A percentile compares a stretch with the other conserved stretches of the same genome.
phyloP scores from a whole-genome alignment of 2,888 invertebrate genomes.

The Mythimna pallens region DNA sequence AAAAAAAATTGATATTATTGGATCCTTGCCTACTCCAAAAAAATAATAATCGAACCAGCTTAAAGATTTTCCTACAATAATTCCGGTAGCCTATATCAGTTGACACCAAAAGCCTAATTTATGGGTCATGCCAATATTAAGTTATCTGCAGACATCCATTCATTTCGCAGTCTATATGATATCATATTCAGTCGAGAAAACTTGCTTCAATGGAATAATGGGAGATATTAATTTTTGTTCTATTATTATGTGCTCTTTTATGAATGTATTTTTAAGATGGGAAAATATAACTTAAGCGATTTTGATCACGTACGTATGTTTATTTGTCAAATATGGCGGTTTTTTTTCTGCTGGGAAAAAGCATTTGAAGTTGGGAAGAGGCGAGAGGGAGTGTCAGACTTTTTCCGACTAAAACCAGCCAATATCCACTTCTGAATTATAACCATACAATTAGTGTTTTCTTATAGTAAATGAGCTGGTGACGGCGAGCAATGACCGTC shows the following conservation, averaged over 20 bases:
- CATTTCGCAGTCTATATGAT: conserved; percentile 31
- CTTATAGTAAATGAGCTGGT: no score
- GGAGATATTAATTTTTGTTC: conserved; percentile 3
- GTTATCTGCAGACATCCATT: conserved; percentile 49
- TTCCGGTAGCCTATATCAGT: conserved; percentile 26
- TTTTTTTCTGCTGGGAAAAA: no score
- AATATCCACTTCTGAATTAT: not conserved
- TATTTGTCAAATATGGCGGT: no score
- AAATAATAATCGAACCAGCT: conserved; percentile 1
- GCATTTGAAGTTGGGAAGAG: no score
- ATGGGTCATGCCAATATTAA: conserved; percentile 38
- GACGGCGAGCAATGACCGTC: no score
- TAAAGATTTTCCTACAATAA: conserved; percentile 30
- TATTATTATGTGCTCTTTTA: not conserved
- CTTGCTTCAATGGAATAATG: conserved; percentile 8
- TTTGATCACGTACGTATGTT: not conserved
- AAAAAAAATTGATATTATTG: no score
- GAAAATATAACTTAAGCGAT: not conserved
- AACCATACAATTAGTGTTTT: not conserved
- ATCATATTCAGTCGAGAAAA: conserved; percentile 36
- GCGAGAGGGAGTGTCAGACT: no score
- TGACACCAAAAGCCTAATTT: conserved; percentile 42
- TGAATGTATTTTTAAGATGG: not conserved
- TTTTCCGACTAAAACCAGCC: no score
- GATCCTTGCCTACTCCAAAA: not conserved